phyloP scores from a whole-genome alignment of 2,797 vertebrate species.

The Hozukius guyotensis region DNA sequence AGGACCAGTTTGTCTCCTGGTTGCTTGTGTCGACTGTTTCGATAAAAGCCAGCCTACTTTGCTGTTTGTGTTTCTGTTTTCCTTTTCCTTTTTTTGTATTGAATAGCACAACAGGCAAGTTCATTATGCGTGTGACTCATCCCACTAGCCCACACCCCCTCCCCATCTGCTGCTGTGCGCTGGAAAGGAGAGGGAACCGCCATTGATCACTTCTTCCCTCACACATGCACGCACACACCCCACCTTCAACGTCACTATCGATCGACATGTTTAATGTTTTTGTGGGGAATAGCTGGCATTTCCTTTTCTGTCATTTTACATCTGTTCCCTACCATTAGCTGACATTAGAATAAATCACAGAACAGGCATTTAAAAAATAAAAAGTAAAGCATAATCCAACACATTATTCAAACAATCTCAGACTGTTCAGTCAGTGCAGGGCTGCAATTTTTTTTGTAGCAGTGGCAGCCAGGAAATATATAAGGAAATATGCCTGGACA shows the following conservation, averaged over 20 bases:
- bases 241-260: slow-evolving; percentile 82
- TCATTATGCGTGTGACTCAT: slow-evolving; percentile 89
- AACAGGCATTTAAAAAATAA: slow-evolving; percentile 20
- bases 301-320: slow-evolving; percentile 73
- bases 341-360: slow-evolving; percentile 49
- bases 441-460: slow-evolving; percentile 6
- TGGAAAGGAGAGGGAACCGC: slow-evolving; percentile 85
- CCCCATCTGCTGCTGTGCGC: slow-evolving; percentile 85
- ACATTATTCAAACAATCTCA: slow-evolving; percentile 40
- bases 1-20: slow-evolving; percentile 60
- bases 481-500: neutral
- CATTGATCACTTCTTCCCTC: slow-evolving; percentile 87
- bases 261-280: slow-evolving; percentile 82
- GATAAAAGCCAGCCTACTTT: slow-evolving; percentile 74
- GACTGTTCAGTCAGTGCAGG: slow-evolving; percentile 2
- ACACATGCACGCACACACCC: slow-evolving; percentile 84
- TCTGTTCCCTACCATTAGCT: slow-evolving; percentile 60
- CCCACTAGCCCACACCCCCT: slow-evolving; percentile 85
- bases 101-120: slow-evolving; percentile 86
- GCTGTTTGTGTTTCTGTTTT: slow-evolving; percentile 77
- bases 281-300: slow-evolving; percentile 75
- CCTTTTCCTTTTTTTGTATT: slow-evolving; percentile 77
- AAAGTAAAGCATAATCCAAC: slow-evolving; percentile 33
- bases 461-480: slow-evolving; percentile 5
- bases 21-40: slow-evolving; percentile 64